Evolutionary conservation across 1,140 invertebrate species (phyloP), one percentile per base, ranked within the genome.

Genomic region (Bombus impatiens): DNA sequence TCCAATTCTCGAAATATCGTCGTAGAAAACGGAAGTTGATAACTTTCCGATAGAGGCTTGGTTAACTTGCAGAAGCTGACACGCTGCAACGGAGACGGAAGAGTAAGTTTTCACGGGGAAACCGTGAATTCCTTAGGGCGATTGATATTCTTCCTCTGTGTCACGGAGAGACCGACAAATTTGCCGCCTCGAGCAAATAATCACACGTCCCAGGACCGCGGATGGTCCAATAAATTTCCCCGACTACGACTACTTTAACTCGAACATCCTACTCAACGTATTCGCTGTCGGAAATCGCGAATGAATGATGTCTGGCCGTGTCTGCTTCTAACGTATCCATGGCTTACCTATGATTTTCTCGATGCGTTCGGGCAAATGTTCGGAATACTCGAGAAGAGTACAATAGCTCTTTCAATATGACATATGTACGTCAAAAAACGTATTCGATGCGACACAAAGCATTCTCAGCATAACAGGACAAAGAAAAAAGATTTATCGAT

Each of bases 141-240:
- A 82, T 82, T 76, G 84, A 76, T 86, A 86, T 81, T 82, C 84
- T 76, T 62, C 79, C 71, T 76, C 83, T 65, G 57, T 86, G 79
- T 86, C 84, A 44, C 37, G 71, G 10, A 15, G n/a, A 59, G 42
- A 8, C 78, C 85, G 87, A 88, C 87, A 88, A 88, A 88, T 88
- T 88, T 77, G 53, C 80, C n/a, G 62, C 80, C 76, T 59, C 68
- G 67, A 71, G 80, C 78, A 78, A 87, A 86, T 87, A 88, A 88
- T 87, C 87, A 83, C 80, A 47, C 80, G 74, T 86, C 87, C 76
- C 37, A 67, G 78, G 59, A 82, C 62, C 79, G 70, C 37, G 78
- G 84, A 82, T 44, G 79, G 84, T 70, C 84, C 84, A 86, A 81
- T 86, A 86, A 86, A 86, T 86, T 86, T 72, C 53, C 42, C 42